These are phyloP conservation scores for Nephotettix cincticeps DNA, from an alignment of 1,140 invertebrate species.

Conservation along the genomic window DNA sequence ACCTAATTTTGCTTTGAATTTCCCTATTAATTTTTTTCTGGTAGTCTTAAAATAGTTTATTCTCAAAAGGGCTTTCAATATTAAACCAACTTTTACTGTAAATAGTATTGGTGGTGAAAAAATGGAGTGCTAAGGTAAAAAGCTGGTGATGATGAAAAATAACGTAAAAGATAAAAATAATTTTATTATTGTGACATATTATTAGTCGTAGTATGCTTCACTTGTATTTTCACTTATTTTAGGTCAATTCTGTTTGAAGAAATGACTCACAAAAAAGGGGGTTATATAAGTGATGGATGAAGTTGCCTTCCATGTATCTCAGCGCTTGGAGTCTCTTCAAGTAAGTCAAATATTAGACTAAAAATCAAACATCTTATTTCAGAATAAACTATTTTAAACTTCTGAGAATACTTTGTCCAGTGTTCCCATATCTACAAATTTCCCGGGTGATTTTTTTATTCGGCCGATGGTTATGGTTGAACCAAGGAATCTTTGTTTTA, in stretches of 20 bases:
- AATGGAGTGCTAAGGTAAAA: no score
- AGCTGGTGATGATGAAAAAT: no score
- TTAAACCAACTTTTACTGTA: no score
- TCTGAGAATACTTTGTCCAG: background rate
- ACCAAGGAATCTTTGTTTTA: background rate
- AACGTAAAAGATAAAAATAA: no score
- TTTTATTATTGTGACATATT: no score
- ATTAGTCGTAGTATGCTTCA: no score
- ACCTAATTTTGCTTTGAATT: no score
- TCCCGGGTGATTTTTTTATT: background rate
- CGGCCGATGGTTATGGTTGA: background rate
- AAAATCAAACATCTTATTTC: background rate
- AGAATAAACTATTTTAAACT: background rate
- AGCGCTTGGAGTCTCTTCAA: conserved; percentile 30
- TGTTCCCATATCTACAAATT: background rate
- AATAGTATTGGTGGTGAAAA: no score
- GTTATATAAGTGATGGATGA: conserved; percentile 36
- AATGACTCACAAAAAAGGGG: background rate
- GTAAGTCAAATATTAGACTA: conserved; percentile 5
- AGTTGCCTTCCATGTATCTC: conserved; percentile 36
- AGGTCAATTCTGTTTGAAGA: background rate
- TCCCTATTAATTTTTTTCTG: no score
- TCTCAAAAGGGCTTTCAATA: no score
- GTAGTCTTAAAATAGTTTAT: no score
- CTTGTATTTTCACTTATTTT: background rate